Base-by-base conservation (phyloP, 2,797 vertebrate species). In the Falco cherrug region DNA sequence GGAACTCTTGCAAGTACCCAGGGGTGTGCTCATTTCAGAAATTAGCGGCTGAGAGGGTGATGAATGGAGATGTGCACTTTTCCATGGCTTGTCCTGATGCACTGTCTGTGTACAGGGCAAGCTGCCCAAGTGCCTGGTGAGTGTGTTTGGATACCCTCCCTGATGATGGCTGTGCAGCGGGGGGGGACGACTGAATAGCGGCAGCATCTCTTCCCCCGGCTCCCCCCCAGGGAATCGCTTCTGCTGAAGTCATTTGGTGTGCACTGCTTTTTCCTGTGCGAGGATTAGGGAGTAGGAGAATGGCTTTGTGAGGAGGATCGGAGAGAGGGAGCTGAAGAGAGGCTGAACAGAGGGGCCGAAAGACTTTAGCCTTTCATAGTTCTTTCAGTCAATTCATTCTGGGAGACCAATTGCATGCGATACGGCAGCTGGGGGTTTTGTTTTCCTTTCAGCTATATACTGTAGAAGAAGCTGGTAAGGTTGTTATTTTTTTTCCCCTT, bases 381-480 rank as follows among this genome's bases (percentile, higher is more conserved):
- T 89, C 96, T 97, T 97, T 97, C 96, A 92, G 93, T 68, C 93
- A 91, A 97, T 97, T 96, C 96, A 96, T 94, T 93, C 95, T 87
- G 87, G 89, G 97, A 97, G 90, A 89, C 93, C 97, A 96, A 96
- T 94, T 92, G 97, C 96, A 86, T 95, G 95, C 65, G 90, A 89
- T 95, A 85, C 91, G 77, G 97, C 97, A 96, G 96, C 97, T 94
- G 95, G 92, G 95, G 89, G 87, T 95, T 96, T 95, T 94, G 89
- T 97, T 96, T 97, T 84, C 95, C 94, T 97, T 96, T 95, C 91
- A 84, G 90, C 97, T 84, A 13, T 93, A 79, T 95, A 97, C 96
- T 84, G 92, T 94, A 97, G 95, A 93, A 98, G 92, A 98, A 97
- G 95, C 97, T 92, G 98, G 98, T 98, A 98, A 98, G 98, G 92